Conservation (phyloP, 2,113 vertebrate genomes). For the Holacanthus passer region DNA sequence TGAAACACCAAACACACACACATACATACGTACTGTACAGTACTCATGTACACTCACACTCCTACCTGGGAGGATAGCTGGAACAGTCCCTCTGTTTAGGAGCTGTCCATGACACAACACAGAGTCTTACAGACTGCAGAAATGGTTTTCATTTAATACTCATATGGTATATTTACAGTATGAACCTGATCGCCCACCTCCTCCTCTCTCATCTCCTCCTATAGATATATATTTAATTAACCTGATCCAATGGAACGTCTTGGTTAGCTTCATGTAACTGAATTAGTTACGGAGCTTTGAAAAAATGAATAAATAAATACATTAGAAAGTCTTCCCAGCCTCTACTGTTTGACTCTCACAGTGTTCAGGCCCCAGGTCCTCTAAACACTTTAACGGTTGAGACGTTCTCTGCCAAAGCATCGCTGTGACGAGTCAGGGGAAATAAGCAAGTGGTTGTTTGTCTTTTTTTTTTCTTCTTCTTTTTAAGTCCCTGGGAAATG, state of each 20-base stretch:
- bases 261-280: slow-evolving; percentile 9
- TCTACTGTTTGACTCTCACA: slow-evolving; percentile 49
- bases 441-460: slow-evolving; percentile 54
- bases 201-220: slow-evolving; percentile 17
- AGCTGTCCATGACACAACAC: slow-evolving; percentile 67
- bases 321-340: slow-evolving; percentile 18
- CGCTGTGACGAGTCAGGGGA: slow-evolving; percentile 51
- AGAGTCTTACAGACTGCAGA: slow-evolving; percentile 46
- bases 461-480: slow-evolving; percentile 16
- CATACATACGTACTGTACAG: neutral
- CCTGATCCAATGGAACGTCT: slow-evolving; percentile 27
- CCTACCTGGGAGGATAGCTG: slow-evolving; percentile 50
- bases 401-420: slow-evolving; percentile 51
- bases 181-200: slow-evolving; percentile 35
- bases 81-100: slow-evolving; percentile 41
- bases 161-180: slow-evolving; percentile 46
- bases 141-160: slow-evolving; percentile 55
- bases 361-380: slow-evolving; percentile 59
- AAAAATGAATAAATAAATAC: slow-evolving; percentile 43
- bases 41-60: slow-evolving; percentile 1
- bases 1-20: slow-evolving; percentile 22
- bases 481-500: slow-evolving; percentile 54
- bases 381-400: slow-evolving; percentile 48
- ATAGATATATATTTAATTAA: slow-evolving; percentile 57
- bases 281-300: slow-evolving; percentile 45